Evolutionary conservation across 2,113 vertebrate species (phyloP).

Genomic region (Siniperca chuatsi): DNA sequence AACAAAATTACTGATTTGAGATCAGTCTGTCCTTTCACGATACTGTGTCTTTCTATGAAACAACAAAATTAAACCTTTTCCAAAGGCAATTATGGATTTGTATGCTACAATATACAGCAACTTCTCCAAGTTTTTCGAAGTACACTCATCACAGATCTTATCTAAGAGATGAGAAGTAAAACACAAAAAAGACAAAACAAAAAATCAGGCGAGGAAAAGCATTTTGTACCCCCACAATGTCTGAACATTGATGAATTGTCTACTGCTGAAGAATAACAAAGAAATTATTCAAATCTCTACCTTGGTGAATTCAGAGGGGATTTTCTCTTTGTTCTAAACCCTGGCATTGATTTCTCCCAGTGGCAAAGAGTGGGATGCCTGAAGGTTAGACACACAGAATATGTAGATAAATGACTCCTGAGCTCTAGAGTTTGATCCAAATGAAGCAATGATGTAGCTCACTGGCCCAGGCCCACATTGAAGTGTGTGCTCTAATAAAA

Average conservation of each 20-base stretch:
- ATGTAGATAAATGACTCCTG: conserved; percentile 84
- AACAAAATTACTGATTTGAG: background rate
- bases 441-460: conserved; percentile 86
- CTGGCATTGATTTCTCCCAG: conserved; percentile 74
- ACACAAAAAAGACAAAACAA: background rate
- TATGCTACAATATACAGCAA: background rate
- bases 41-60: background rate
- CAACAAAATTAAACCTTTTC: background rate
- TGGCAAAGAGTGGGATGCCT: conserved; percentile 58
- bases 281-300: conserved; percentile 75
- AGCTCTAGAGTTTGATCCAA: conserved; percentile 79
- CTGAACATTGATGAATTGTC: conserved; percentile 52
- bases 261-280: conserved; percentile 50
- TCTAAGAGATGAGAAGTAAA: background rate
- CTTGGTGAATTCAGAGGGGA: conserved; percentile 50
- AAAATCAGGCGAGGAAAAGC: background rate
- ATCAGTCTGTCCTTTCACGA: background rate
- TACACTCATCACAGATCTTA: background rate
- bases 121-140: conserved; percentile 20
- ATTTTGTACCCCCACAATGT: background rate
- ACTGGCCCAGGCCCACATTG: conserved; percentile 71
- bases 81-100: conserved; percentile 35
- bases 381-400: conserved; percentile 76
- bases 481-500: conserved; percentile 53
- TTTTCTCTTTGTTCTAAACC: conserved; percentile 68